Conservation (phyloP, 1,140 invertebrate genomes). For the Armadillidium nasatum region DNA sequence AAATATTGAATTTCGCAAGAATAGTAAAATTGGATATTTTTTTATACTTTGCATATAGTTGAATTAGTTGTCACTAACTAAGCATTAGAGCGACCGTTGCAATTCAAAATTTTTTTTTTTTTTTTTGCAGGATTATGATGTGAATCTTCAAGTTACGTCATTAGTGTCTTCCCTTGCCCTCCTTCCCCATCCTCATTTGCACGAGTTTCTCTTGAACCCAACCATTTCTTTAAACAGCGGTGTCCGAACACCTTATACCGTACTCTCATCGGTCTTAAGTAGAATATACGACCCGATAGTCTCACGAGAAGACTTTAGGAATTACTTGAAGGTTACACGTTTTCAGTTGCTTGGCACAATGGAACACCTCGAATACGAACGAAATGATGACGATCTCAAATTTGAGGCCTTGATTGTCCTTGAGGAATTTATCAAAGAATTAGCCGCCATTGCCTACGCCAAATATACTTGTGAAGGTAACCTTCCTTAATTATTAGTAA, state of each 20-base stretch:
- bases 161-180: conserved; percentile 68
- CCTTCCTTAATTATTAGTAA: not conserved
- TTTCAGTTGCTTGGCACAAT: conserved; percentile 60
- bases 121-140: conserved; percentile 61
- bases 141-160: conserved; percentile 72
- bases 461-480: conserved; percentile 57
- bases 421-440: conserved; percentile 80
- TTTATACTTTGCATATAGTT: too few species aligned
- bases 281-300: conserved; percentile 58
- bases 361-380: conserved; percentile 55
- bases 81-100: too few species aligned
- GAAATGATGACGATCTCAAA: conserved; percentile 52
- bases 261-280: conserved; percentile 60
- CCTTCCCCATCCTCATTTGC: conserved; percentile 70
- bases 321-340: conserved; percentile 59
- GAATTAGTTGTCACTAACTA: too few species aligned
- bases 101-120: not conserved
- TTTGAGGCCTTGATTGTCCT: conserved; percentile 71
- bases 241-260: conserved; percentile 61
- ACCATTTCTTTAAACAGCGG: conserved; percentile 59
- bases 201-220: conserved; percentile 73
- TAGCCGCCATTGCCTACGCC: conserved; percentile 77
- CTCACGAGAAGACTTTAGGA: conserved; percentile 59
- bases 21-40: too few species aligned
- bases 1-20: too few species aligned